These are phyloP conservation scores for Limosa lapponica DNA, from an alignment of 2,797 vertebrate genomes.

Conservation along the genomic window DNA sequence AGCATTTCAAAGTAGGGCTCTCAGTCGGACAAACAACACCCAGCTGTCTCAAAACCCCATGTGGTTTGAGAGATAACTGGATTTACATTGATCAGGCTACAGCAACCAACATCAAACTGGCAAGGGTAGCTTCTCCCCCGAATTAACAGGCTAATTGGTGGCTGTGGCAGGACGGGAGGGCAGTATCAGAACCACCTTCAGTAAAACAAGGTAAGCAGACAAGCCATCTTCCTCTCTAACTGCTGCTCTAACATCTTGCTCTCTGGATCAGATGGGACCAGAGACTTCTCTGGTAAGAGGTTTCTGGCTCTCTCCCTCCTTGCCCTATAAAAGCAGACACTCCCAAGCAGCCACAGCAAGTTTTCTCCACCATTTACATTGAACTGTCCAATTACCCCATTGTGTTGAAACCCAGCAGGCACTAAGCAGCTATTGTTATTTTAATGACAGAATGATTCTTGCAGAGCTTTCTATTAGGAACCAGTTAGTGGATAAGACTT, in stretches of 20 bases:
- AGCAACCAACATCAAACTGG: background rate
- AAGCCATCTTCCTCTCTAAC: background rate
- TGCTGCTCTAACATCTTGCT: background rate
- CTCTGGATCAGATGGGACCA: background rate
- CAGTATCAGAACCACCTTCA: background rate
- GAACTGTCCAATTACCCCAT: background rate
- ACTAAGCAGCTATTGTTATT: background rate
- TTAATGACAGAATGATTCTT: conserved; percentile 9
- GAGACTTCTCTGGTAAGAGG: background rate
- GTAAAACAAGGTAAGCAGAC: background rate
- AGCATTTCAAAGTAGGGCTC: background rate
- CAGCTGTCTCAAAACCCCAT: background rate
- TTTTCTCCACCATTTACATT: background rate
- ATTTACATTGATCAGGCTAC: background rate
- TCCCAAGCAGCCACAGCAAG: background rate
- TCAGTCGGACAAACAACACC: background rate
- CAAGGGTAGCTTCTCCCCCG: background rate
- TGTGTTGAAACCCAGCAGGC: background rate
- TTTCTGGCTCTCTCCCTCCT: background rate
- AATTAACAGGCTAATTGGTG: background rate
- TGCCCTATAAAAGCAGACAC: background rate
- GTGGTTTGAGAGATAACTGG: background rate
- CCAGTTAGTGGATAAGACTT: background rate
- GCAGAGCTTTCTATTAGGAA: background rate
- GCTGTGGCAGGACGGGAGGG: fast-evolving